These are phyloP conservation scores for Gambusia yucatana DNA, from an alignment of 2,797 vertebrate species.

Conservation along the genomic window DNA sequence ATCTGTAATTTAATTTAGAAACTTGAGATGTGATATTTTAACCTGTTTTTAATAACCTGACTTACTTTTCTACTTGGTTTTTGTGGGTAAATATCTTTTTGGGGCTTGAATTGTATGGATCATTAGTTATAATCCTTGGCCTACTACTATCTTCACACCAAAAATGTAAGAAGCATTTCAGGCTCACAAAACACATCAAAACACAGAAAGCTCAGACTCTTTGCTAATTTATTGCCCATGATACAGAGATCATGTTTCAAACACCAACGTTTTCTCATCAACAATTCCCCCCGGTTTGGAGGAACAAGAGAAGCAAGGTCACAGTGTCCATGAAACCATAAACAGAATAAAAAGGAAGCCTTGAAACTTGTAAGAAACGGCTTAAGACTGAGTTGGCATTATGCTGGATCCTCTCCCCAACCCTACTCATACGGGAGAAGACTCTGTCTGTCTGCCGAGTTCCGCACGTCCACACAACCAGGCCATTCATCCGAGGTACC, in stretches of 20 bases:
- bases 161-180: constrained; percentile 36
- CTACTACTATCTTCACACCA: background rate
- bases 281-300: constrained; percentile 60
- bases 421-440: constrained; percentile 81
- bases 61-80: background rate
- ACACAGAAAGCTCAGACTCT: constrained; percentile 75
- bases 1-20: background rate
- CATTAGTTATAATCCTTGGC: background rate
- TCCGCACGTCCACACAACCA: constrained; percentile 86
- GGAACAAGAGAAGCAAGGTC: constrained; percentile 38
- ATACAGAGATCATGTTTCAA: constrained; percentile 76
- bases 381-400: constrained; percentile 78
- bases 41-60: background rate
- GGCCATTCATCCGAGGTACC: constrained; percentile 86
- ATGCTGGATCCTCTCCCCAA: constrained; percentile 77
- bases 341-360: constrained; percentile 19
- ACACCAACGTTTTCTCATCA: constrained; percentile 72
- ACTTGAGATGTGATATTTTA: background rate
- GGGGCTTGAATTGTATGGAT: background rate
- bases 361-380: constrained; percentile 62
- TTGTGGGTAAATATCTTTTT: background rate
- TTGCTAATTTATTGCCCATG: constrained; percentile 66
- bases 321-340: constrained; percentile 61
- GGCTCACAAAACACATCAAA: constrained; percentile 70
- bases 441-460: constrained; percentile 77